Conservation (phyloP, 2,113 vertebrate species). For the Sinocyclocheilus grahami region DNA sequence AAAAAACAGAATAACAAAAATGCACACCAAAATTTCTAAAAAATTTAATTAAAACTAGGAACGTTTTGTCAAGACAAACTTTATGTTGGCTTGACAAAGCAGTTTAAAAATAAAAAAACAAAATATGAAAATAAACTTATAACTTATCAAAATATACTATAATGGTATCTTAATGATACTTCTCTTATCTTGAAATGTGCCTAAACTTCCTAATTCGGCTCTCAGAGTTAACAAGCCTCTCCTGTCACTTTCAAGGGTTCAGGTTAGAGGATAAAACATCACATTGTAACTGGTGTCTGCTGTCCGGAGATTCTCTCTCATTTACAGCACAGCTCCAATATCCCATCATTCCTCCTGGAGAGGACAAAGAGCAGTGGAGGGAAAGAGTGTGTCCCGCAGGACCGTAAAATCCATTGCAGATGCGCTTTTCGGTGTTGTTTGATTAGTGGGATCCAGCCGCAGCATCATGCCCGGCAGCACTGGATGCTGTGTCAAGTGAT, state of each 20-base stretch:
- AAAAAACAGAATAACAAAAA: no score
- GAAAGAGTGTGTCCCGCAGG: slow-evolving; percentile 24
- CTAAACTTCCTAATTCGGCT: background rate
- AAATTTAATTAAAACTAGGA: no score
- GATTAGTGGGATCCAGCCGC: slow-evolving; percentile 45
- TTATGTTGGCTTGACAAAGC: no score
- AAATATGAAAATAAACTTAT: no score
- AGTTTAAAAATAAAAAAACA: no score
- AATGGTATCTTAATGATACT: background rate
- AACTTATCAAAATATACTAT: no score
- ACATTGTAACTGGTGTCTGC: background rate
- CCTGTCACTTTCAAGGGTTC: background rate
- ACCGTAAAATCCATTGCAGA: slow-evolving; percentile 40
- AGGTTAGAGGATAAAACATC: slow-evolving; percentile 27
- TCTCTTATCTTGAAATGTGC: background rate
- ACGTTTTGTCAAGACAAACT: no score
- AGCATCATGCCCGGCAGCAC: slow-evolving; percentile 26
- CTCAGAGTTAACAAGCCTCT: slow-evolving; percentile 12
- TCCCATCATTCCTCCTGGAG: slow-evolving; percentile 46
- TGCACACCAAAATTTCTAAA: no score
- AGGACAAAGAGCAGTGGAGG: slow-evolving; percentile 22
- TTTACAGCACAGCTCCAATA: slow-evolving; percentile 31
- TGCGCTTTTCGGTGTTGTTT: slow-evolving; percentile 47
- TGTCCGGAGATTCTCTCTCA: slow-evolving; percentile 34
- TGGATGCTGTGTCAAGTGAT: slow-evolving; percentile 44